Evolutionary conservation across 2,113 vertebrate genomes (phyloP), one percentile per base, ranked within the genome.

Genomic region (Siniperca chuatsi): DNA sequence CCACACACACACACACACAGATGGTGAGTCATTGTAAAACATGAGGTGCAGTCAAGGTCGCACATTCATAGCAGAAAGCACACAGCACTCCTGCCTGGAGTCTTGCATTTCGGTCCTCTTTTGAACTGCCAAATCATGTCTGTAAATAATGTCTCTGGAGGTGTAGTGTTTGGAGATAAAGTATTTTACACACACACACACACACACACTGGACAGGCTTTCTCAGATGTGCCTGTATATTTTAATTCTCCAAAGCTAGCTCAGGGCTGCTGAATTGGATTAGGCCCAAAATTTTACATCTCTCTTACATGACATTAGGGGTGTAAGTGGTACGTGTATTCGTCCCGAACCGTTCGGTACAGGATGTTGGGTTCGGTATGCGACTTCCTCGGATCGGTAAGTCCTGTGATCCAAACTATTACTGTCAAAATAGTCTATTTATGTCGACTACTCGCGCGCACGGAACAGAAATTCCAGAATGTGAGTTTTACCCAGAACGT

Each of bases 11-110:
- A 29, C 5, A 48, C 55, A 44, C 73, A 61, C 0, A 8, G 12
- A 71, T 69, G 20, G 66, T 64, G 82, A 87, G 68, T 87, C 75
- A 78, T 74, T 83, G 78, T 79, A 86, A 89, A 89, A 84, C 76
- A 81, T 55, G 82, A 89, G 78, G 52, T 75, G 72, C 67, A 74
- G 74, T 78, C 72, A 90, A 88, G 78, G 81, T 88, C 42, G 9
- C 61, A 46, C 55, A 61, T 85, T 89, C 44, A 64, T 25, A 70
- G 79, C 73, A 72, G 58, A 35, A 68, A 72, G 40, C 72, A 79
- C 65, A 82, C 60, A 62, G 67, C 67, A 23, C 29, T 29, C 29
- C 29, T 29, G 29, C 29, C 29, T 29, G 29, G 29, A 29, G 29
- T 29, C 29, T 29, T 29, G 29, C 29, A 29, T 29, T 29, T 1